phyloP scores from a whole-genome alignment of 2,797 vertebrate species.

The Pseudochirops cupreus region DNA sequence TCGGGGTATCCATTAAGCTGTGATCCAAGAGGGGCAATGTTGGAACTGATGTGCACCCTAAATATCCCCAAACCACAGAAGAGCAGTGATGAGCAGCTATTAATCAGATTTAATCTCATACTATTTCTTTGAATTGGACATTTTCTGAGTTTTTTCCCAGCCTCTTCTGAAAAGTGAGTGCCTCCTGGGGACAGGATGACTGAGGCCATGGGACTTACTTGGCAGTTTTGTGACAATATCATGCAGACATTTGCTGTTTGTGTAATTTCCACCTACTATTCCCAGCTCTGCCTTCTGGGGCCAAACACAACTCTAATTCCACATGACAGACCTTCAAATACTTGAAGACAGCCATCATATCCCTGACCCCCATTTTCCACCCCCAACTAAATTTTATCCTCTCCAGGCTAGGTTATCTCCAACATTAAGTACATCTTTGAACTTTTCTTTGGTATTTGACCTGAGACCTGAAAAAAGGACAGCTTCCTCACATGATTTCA shows the following conservation, averaged over 20 bases:
- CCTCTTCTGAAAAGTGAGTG: neutral
- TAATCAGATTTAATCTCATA: neutral
- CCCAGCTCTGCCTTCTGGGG: neutral
- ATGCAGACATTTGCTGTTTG: neutral
- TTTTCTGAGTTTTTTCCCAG: neutral
- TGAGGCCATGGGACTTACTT: neutral
- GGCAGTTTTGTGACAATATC: neutral
- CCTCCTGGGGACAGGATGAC: neutral
- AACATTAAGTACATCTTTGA: slow-evolving; percentile 44
- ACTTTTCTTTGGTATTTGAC: slow-evolving; percentile 26
- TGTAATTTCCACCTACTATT: neutral
- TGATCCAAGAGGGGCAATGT: neutral
- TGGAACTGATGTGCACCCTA: neutral
- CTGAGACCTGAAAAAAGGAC: slow-evolving; percentile 15
- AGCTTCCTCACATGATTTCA: slow-evolving; percentile 26
- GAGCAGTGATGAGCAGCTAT: neutral
- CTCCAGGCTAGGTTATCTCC: neutral
- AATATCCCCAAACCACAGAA: neutral
- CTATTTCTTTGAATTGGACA: neutral
- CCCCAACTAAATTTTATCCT: neutral
- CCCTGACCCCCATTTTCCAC: neutral
- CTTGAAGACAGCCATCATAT: neutral
- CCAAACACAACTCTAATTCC: neutral
- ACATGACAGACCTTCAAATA: neutral
- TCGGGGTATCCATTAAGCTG: neutral